These are phyloP conservation scores for Botia kubotai DNA, from an alignment of 2,797 vertebrate species.

Conservation along the genomic window DNA sequence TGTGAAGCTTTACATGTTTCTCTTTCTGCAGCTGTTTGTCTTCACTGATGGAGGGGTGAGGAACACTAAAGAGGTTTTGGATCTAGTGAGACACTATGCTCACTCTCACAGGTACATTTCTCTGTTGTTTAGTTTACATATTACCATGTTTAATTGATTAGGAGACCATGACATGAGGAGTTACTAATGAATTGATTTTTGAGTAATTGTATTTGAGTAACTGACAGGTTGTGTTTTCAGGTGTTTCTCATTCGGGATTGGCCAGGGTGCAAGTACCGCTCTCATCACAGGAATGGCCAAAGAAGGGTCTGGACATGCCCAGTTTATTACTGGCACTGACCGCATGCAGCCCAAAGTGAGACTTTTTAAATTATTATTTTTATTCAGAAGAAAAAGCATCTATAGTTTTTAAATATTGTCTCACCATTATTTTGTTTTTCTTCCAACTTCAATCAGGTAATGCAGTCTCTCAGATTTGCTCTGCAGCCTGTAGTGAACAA, in stretches of 20 bases:
- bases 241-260: slow-evolving; percentile 89
- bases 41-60: no score
- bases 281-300: slow-evolving; percentile 84
- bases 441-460: slow-evolving; percentile 69
- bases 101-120: slow-evolving; percentile 45
- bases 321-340: slow-evolving; percentile 83
- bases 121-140: background rate
- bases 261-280: slow-evolving; percentile 84
- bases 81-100: slow-evolving; percentile 51
- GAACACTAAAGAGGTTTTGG: slow-evolving; percentile 7
- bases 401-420: background rate
- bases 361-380: background rate
- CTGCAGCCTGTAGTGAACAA: slow-evolving; percentile 77
- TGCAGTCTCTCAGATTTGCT: slow-evolving; percentile 80
- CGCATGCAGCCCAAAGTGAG: slow-evolving; percentile 85
- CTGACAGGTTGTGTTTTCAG: slow-evolving; percentile 64
- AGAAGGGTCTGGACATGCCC: slow-evolving; percentile 76
- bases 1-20: background rate
- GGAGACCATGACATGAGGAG: background rate
- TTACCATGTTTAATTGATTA: background rate
- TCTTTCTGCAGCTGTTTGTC: no score
- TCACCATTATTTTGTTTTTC: slow-evolving; percentile 6
- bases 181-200: background rate
- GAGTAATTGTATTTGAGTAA: background rate
- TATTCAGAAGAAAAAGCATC: background rate